phyloP scores from a whole-genome alignment of 2,888 invertebrate genomes.

The Sericinus montela region DNA sequence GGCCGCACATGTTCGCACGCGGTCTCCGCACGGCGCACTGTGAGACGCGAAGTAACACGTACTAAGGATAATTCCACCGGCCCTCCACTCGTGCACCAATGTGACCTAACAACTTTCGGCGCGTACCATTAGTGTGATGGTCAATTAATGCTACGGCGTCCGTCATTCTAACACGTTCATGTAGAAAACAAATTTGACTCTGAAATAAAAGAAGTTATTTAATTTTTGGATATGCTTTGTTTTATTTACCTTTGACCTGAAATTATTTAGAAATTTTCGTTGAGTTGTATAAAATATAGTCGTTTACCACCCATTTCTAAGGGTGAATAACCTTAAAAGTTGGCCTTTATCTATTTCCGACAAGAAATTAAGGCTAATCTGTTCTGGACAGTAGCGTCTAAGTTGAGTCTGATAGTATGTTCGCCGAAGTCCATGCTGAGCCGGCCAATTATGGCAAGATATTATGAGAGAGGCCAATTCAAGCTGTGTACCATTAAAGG shows the following conservation, averaged over 20 bases:
- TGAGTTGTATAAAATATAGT: no score
- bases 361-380: no score
- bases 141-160: conserved; percentile 73
- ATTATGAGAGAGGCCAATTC: no score
- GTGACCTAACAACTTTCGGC: conserved; percentile 46
- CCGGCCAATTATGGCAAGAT: no score
- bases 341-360: no score
- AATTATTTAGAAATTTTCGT: no score
- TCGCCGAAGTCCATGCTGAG: no score
- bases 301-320: no score
- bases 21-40: not conserved
- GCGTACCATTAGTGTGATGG: conserved; percentile 70
- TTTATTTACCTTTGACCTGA: conserved; percentile 43
- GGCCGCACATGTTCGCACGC: conserved; percentile 21
- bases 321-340: no score
- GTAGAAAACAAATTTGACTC: conserved; percentile 79
- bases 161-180: conserved; percentile 75
- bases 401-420: no score
- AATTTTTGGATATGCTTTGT: conserved; percentile 74
- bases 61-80: conserved; percentile 23
- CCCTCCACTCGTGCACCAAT: conserved; percentile 60
- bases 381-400: no score
- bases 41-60: conserved; percentile 34
- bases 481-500: no score
- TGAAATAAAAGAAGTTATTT: conserved; percentile 80